These are phyloP conservation scores for Caenorhabditis sulstoni DNA, from an alignment of 2,888 invertebrate genomes.

Conservation along the genomic window DNA sequence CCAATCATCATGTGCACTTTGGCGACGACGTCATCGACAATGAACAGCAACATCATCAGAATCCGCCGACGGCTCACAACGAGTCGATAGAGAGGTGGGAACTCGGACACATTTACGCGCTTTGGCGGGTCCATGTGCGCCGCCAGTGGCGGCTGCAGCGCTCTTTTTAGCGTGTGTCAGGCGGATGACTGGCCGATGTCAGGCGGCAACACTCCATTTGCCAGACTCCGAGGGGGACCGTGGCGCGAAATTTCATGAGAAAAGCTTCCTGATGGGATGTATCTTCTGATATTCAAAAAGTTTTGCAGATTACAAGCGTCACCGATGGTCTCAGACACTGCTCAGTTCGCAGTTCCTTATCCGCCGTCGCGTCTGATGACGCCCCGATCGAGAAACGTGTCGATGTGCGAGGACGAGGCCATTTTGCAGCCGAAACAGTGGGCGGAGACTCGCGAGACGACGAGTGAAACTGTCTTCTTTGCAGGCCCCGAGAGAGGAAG, in stretches of 20 bases:
- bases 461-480: background rate
- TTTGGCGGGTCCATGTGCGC: too few relatives aligned
- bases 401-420: constrained; percentile 57
- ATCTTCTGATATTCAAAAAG: too few relatives aligned
- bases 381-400: constrained; percentile 51
- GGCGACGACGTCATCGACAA: constrained; percentile 34
- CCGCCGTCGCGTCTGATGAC: constrained; percentile 26
- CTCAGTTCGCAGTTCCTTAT: constrained; percentile 3
- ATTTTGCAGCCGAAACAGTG: constrained; percentile 44
- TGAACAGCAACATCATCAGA: constrained; percentile 10
- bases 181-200: too few relatives aligned
- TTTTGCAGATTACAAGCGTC: constrained; percentile 19
- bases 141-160: too few relatives aligned
- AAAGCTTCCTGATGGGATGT: constrained; percentile 6
- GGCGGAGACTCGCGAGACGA: background rate
- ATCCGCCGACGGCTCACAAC: background rate
- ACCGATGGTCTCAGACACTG: too few relatives aligned
- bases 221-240: too few relatives aligned
- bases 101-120: too few relatives aligned
- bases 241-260: background rate
- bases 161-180: too few relatives aligned
- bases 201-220: too few relatives aligned
- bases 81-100: background rate
- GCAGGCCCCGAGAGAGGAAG: constrained; percentile 29
- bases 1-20: constrained; percentile 43